Percentiles rank a stretch among this genome's conserved stretches.
phyloP scores from a whole-genome alignment of 1,140 invertebrate species.

The Anadara kagoshimensis region DNA sequence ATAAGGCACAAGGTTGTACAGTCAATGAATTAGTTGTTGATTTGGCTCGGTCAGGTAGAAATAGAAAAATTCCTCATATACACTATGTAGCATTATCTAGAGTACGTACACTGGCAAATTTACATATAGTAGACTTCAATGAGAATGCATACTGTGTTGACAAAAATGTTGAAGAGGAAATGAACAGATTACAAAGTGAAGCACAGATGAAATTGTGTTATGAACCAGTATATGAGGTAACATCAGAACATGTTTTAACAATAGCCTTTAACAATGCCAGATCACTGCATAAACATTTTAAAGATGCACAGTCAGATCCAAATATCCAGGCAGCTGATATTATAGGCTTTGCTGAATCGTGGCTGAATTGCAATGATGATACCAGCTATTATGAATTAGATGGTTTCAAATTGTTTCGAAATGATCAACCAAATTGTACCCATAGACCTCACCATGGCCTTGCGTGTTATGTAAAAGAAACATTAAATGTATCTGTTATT shows the following conservation, averaged over 20 bases:
- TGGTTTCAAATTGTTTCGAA: conserved; percentile 11
- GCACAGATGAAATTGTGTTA: background rate
- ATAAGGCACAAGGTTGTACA: conserved; percentile 31
- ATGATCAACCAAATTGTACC: background rate
- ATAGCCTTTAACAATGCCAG: conserved; percentile 31
- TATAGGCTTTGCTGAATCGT: conserved; percentile 26
- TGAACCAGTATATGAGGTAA: conserved; percentile 2
- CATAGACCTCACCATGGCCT: conserved; percentile 24
- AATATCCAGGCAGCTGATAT: conserved; percentile 20
- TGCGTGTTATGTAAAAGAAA: conserved; percentile 17
- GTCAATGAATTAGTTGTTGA: conserved; percentile 32
- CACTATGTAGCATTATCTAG: conserved; percentile 37
- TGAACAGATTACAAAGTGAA: conserved; percentile 18
- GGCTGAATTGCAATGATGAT: conserved; percentile 4
- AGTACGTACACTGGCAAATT: conserved; percentile 7
- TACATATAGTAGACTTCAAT: conserved; percentile 29
- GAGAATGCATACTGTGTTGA: conserved; percentile 4
- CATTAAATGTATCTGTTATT: background rate
- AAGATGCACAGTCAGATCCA: conserved; percentile 16
- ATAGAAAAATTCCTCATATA: conserved; percentile 26
- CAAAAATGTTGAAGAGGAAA: conserved; percentile 19
- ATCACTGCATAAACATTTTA: conserved; percentile 18
- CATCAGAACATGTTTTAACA: conserved; percentile 3
- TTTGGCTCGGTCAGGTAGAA: background rate
- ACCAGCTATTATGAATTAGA: background rate